Evolutionary conservation across 2,888 invertebrate genomes (phyloP).

Genomic region (Nyleta sp.): DNA sequence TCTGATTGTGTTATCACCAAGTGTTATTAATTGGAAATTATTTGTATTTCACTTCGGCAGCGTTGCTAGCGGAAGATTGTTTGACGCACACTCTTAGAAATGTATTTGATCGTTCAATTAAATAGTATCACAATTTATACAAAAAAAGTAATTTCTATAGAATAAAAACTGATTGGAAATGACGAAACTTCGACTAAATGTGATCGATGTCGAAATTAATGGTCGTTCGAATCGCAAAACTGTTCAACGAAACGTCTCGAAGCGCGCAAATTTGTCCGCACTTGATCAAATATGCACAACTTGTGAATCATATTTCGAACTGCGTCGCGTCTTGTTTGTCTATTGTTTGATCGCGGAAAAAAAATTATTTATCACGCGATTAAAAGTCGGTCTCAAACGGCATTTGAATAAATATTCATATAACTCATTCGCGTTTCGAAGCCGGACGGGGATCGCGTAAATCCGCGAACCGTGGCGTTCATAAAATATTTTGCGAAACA

Average conservation of each 20-base stretch:
- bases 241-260: no score
- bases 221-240: no score
- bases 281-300: slow-evolving; percentile 23
- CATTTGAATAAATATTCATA: slow-evolving; percentile 38
- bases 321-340: slow-evolving; percentile 14
- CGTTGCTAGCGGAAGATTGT: no score
- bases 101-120: no score
- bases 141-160: no score
- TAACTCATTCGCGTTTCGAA: slow-evolving; percentile 34
- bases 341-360: not conserved
- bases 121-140: no score
- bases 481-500: slow-evolving; percentile 53
- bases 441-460: not conserved
- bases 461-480: slow-evolving; percentile 24
- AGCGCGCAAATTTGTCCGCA: not conserved
- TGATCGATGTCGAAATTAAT: no score
- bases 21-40: no score
- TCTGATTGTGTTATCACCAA: no score
- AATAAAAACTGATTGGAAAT: not conserved
- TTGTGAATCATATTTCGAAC: slow-evolving; percentile 28
- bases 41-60: no score
- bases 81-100: no score
- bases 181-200: no score
- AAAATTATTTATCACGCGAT: slow-evolving; percentile 32
- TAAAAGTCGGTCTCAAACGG: slow-evolving; percentile 33